Base-by-base conservation (phyloP, 2,888 invertebrate species). In the Sthenelais limicola region DNA sequence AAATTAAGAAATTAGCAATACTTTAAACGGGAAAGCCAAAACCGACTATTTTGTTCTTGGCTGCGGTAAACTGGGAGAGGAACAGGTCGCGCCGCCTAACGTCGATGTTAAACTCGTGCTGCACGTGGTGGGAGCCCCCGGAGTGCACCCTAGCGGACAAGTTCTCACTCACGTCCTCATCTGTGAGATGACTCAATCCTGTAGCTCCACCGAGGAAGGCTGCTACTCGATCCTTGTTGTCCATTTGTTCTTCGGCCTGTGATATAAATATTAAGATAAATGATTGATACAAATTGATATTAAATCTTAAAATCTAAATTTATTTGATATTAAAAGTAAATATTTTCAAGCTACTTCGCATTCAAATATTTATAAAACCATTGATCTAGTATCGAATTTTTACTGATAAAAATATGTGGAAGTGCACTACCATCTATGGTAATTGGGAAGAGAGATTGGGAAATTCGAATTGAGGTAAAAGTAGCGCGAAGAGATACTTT, bases 141-240 rank as follows among this genome's bases (percentile, higher is more conserved):
- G 52, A 52, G 26, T 52, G 52, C n/a, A 56, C 56, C 12, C 38
- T 58, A 12, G 47, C 58, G 2, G 67, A 43, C 1, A 75, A 67
- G 15, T 74, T 72, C 26, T 75, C 78, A 66, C 77, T 74, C 71
- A 76, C 76, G 72, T 75, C 78, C 21, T 78, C 76, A 72, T 24
- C 54, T 70, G 35, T 58, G 21, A 35, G 5, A 26, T 66, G 49
- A 35, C 68, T 54, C 33, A 48, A 66, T 30, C 71, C 56, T 3
- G 74, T 58, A 21, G 74, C 38, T 32, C 72, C 68, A 70, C 83
- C 82, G 54, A 85, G 81, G 74, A 83, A 85, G 28, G 82, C 83
- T 51, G 83, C 82, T 0, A 85, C 81, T 58, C 85, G 76, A 28
- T 85, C 83, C 43, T 79, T 80, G 70, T 78, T 82, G 15, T 68